Base-by-base conservation (phyloP, 2,797 vertebrate species). In the Gymnodraco acuticeps region DNA sequence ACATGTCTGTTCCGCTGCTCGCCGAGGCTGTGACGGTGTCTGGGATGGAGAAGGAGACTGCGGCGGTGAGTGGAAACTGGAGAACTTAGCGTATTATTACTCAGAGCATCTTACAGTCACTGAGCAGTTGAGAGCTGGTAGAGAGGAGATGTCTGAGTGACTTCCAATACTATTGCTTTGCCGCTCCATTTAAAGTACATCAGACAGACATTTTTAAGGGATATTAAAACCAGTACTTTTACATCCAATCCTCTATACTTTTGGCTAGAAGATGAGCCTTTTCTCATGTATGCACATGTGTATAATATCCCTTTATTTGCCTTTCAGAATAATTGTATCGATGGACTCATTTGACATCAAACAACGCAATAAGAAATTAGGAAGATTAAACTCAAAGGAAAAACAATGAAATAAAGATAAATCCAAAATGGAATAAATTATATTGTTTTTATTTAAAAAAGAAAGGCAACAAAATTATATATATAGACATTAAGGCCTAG, bases 1-100 rank as follows among this genome's bases (percentile, higher is more conserved):
- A 97, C 96, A 99, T 99, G 98, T 99, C 98, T 96, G 95, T 97
- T 93, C 98, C 98, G 95, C 96, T 98, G 96, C 98, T 99, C 86
- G 94, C 96, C 46, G 97, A 99, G 79, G 98, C 98, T 74, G 97
- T 97, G 94, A 99, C 97, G 17, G 93, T 99, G 93, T 96, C 97
- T 63, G 98, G 96, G 94, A 92, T 87, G 79, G 97, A 98, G 95
- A 97, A 97, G 95, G 98, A 99, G 95, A 99, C 98, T 1, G 98
- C 97, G 0, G 98, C 94, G 95, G 98, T 99, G 94, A 98, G 98
- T 87, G 7, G 2, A 2, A 61, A 14, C 31, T 11, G 19, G 6
- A 20, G 13, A 59, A 50, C 43, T 16, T 9, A 0, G 13, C 10
- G 4, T 9, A 0, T n/a, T 23, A 55, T 0, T 17, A 7, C 19